Percentiles rank a stretch among this genome's conserved stretches.
Evolutionary conservation across 2,888 invertebrate species (phyloP).

Genomic region (Diarsia brunnea): DNA sequence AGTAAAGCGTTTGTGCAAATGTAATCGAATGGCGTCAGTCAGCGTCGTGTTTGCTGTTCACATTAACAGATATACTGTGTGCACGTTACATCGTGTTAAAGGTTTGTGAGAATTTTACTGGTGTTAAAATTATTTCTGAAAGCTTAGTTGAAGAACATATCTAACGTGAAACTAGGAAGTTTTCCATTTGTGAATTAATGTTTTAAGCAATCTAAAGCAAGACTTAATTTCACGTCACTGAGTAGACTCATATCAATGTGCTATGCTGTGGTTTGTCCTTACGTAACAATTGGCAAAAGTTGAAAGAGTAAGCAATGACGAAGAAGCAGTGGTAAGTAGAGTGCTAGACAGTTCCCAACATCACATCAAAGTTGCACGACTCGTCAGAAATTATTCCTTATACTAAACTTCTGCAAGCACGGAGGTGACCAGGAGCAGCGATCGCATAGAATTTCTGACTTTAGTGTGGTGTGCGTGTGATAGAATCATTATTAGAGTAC

Average conservation of each 20-base stretch:
- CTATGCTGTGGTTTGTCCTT: neutral
- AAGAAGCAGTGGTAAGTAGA: constrained; percentile 27
- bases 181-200: neutral
- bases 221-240: neutral
- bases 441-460: neutral
- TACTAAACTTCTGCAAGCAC: neutral
- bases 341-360: neutral
- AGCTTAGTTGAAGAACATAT: neutral
- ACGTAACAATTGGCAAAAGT: neutral
- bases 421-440: neutral
- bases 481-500: neutral
- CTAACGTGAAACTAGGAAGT: neutral
- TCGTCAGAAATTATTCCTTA: neutral
- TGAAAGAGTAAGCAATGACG: constrained; percentile 1
- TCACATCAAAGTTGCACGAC: too few relatives aligned
- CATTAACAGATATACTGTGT: constrained; percentile 60
- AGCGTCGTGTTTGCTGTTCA: constrained; percentile 61
- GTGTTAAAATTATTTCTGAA: constrained; percentile 15
- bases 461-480: constrained; percentile 1
- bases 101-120: constrained; percentile 48
- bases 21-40: constrained; percentile 55
- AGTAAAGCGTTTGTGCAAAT: constrained; percentile 41
- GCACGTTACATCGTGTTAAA: constrained; percentile 50
- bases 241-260: neutral
- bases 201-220: neutral